Conservation (phyloP, 1,140 invertebrate species). For the Elysia chlorotica region DNA sequence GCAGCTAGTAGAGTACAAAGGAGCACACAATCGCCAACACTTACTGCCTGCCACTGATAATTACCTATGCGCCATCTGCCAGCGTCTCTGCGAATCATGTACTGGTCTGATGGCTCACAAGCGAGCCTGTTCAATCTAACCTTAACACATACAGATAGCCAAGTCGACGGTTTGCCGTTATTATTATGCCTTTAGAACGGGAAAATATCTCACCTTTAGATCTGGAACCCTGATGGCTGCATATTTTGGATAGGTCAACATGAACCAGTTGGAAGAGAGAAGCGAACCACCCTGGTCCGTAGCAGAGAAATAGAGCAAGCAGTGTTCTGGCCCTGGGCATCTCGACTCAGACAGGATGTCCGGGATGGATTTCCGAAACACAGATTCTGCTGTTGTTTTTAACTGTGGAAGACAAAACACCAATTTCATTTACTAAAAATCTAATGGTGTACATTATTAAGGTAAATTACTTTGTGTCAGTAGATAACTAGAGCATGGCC, state of each 20-base stretch:
- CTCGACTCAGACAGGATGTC: slow-evolving; percentile 17
- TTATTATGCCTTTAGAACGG: not conserved
- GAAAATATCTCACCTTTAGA: slow-evolving; percentile 12
- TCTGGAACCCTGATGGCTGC: slow-evolving; percentile 19
- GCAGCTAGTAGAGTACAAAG: no score
- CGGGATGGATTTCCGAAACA: slow-evolving; percentile 8
- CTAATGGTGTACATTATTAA: not conserved
- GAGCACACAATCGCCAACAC: no score
- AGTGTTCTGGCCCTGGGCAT: slow-evolving; percentile 17
- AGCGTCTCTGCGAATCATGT: no score
- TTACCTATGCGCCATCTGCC: not conserved
- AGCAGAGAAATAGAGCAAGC: slow-evolving; percentile 19
- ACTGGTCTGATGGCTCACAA: not conserved
- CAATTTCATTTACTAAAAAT: not conserved
- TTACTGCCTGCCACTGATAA: no score
- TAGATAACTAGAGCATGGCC: not conserved
- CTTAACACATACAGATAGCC: not conserved
- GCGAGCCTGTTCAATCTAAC: not conserved
- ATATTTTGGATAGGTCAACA: slow-evolving; percentile 23
- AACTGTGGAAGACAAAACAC: slow-evolving; percentile 23
- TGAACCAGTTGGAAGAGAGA: slow-evolving; percentile 14
- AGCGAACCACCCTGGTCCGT: slow-evolving; percentile 1
- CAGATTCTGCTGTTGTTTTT: slow-evolving; percentile 25
- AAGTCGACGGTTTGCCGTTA: not conserved
- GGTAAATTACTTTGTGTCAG: not conserved